Conservation (phyloP, 2,113 vertebrate genomes). For the Psophia crepitans region DNA sequence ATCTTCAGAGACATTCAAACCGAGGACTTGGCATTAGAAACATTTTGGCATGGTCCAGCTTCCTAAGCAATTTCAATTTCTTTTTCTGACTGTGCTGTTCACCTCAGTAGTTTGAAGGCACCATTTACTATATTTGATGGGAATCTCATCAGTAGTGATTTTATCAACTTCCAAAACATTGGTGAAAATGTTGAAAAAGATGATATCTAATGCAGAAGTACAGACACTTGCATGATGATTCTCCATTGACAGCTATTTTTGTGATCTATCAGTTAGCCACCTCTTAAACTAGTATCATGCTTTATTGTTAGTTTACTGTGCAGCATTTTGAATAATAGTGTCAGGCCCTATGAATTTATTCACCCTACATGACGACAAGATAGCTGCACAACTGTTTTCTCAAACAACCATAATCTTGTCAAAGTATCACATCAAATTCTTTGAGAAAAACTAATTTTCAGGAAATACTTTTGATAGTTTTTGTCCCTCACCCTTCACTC, state of each 20-base stretch:
- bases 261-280: neutral
- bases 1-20: neutral
- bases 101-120: neutral
- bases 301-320: neutral
- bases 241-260: neutral
- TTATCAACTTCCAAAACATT: neutral
- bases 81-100: neutral
- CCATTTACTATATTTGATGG: neutral
- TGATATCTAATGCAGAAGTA: neutral
- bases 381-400: neutral
- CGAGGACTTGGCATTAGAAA: neutral
- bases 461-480: neutral
- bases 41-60: neutral
- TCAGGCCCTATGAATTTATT: neutral
- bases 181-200: neutral
- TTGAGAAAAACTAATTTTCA: neutral
- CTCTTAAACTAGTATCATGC: neutral
- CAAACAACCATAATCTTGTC: neutral
- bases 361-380: neutral
- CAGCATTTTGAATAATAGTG: neutral
- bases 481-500: neutral
- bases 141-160: neutral
- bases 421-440: neutral
- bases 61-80: neutral
- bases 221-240: neutral